Base-by-base conservation (phyloP, 2,797 vertebrate genomes). In the Amazona ochrocephala region DNA sequence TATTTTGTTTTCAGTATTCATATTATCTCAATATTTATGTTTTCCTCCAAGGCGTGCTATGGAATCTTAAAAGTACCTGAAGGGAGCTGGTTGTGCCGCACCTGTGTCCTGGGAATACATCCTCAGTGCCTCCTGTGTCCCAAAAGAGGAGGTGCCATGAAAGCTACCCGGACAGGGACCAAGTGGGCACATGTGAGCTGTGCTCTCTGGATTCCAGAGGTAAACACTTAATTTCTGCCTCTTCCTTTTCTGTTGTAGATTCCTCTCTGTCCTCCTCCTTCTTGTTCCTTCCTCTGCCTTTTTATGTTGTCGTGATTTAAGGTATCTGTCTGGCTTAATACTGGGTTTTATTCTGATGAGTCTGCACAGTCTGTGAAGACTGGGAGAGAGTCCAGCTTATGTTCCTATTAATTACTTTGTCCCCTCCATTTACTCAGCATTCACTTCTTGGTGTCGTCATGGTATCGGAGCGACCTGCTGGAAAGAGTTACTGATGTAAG, bases 181-280 rank as follows among this genome's bases (percentile, higher is more conserved):
- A 99, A 99, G 97, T 99, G 99, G 99, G 99, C 99, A 20, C 99
- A 99, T 27, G 99, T 99, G 48, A 99, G 99, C 98, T 99, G 99
- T 93, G 99, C 99, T 62, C 98, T 99, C 79, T 99, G 99, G 99
- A 99, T 99, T 96, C 99, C 99, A 27, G 99, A 99, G 98, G 99
- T 99, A 97, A 97, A 97, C 88, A 60, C 37, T 41, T 76, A 23
- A 62, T 88, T 88, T 73, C 65, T 72, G 6, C 30, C 41, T n/a
- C n/a, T 53, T 72, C 54, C 20, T 53, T 89, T 26, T 50, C 39
- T 58, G 4, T 44, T 1, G 0, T n/a, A 62, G 60, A 20, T 20
- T 42, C 30, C 5, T 62, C 16, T 39, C 11, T 61, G n/a, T 83
- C 32, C 1, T 62, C 8, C 23, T 58, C 3, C 21, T 64, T 0